Evolutionary conservation across 2,113 vertebrate genomes (phyloP).

Genomic region (Camelus bactrianus): DNA sequence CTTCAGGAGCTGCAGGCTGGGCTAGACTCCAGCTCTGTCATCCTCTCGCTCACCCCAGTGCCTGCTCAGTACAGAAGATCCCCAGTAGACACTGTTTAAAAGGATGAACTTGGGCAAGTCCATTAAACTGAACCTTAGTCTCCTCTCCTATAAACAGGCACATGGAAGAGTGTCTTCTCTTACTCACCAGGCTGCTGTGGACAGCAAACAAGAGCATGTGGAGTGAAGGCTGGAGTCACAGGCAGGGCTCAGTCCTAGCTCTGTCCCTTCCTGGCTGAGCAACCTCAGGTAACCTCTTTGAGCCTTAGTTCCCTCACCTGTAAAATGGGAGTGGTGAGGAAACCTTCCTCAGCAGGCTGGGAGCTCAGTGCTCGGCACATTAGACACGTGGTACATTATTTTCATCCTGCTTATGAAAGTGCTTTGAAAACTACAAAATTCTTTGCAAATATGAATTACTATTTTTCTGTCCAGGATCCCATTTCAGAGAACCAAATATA

Average conservation of each 20-base stretch:
- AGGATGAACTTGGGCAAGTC: background rate
- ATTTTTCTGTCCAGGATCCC: background rate
- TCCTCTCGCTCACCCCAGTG: background rate
- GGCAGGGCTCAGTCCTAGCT: background rate
- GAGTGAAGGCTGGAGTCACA: background rate
- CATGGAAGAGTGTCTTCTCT: background rate
- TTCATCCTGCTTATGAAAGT: background rate
- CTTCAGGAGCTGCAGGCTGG: background rate
- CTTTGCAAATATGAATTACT: background rate
- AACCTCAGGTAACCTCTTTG: background rate
- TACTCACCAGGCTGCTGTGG: background rate
- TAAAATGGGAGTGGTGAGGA: background rate
- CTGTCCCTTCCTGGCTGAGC: background rate
- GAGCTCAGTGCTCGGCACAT: background rate
- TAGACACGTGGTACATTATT: background rate
- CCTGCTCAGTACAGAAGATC: background rate
- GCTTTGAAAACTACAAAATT: constrained; percentile 8
- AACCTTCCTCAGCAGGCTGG: background rate
- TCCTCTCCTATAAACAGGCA: background rate
- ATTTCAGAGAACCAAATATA: constrained; percentile 2
- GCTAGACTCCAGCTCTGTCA: background rate
- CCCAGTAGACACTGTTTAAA: background rate
- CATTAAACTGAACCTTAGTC: background rate
- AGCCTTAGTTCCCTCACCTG: background rate
- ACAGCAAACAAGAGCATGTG: background rate